Base-by-base conservation (phyloP, 2,113 vertebrate species). In the Menura novaehollandiae region DNA sequence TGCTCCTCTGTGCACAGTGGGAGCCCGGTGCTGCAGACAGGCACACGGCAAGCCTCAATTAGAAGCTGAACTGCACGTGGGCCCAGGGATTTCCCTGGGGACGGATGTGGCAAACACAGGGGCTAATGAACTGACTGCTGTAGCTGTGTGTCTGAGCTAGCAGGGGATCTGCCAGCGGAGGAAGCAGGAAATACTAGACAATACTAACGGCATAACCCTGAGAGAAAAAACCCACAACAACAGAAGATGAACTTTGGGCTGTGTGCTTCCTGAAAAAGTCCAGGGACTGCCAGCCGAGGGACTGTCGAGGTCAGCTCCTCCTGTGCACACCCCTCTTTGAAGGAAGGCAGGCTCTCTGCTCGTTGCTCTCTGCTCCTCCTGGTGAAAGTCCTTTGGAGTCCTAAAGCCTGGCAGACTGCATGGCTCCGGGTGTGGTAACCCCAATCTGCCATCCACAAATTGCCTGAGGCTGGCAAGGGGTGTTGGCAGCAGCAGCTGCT, bases 81-180 rank as follows among this genome's bases (percentile, higher is more conserved):
- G 80, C 86, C 52, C 83, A 92, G 96, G 95, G 95, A 91, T 96
- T 96, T 95, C 95, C 94, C 95, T 96, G 81, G 91, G 91, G 95
- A 93, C 81, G 87, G 94, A 96, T 97, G 95, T 93, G 95, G 95
- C 93, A 52, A 96, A 20, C 15, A 1, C 49, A 82, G 91, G 66
- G 66, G 47, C 87, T 91, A 41, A 85, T 78, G 69, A 71, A 41
- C 74, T 8, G 66, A 47, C 74, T 33, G 87, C 89, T 88, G 66
- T 75, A 44, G 89, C 83, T 47, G 74, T 52, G 90, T 15, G 63
- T 62, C 68, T 55, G 43, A 24, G 44, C 67, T 78, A 79, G 87
- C 73, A 75, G 49, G 44, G 64, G 77, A 79, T 80, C 89, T 92
- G 81, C 89, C 80, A 74, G 58, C 41, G 59, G 55, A 94, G 81